Percentiles rank a stretch among this genome's conserved stretches.
Conservation (phyloP, 2,113 vertebrate genomes). For the Nesogale talazaci region DNA sequence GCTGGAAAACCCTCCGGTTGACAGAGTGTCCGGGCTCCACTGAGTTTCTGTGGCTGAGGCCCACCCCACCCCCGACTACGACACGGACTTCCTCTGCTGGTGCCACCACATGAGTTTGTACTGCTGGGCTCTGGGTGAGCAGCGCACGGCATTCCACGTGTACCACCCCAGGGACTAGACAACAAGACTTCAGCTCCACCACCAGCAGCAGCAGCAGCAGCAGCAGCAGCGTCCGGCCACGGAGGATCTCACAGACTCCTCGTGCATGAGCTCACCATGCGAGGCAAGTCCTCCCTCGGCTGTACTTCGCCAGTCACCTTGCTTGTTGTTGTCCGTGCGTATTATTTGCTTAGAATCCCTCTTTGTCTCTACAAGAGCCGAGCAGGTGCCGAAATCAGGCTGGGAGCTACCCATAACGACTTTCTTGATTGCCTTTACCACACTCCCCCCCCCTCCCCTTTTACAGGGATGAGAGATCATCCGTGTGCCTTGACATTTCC, state of each 20-base stretch:
- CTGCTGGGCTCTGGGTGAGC: not conserved
- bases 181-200: not conserved
- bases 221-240: too few species aligned
- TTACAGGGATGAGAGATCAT: constrained; percentile 79
- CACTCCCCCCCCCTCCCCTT: constrained; percentile 24
- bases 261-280: not conserved
- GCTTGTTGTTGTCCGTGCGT: constrained; percentile 34
- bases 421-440: constrained; percentile 68
- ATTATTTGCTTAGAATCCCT: constrained; percentile 42
- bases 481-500: constrained; percentile 78
- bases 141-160: not conserved
- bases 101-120: not conserved
- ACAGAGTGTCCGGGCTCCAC: not conserved
- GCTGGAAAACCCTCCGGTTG: not conserved
- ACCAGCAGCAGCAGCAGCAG: not conserved
- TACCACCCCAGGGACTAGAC: not conserved
- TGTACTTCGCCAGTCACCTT: constrained; percentile 41
- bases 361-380: constrained; percentile 53
- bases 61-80: too few species aligned
- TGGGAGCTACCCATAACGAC: constrained; percentile 43
- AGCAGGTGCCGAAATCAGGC: constrained; percentile 53
- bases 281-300: constrained; percentile 64
- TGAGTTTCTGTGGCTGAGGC: not conserved
- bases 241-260: too few species aligned
- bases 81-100: not conserved